Base-by-base conservation (phyloP, 2,113 vertebrate species). In the Opisthocomus hoazin region DNA sequence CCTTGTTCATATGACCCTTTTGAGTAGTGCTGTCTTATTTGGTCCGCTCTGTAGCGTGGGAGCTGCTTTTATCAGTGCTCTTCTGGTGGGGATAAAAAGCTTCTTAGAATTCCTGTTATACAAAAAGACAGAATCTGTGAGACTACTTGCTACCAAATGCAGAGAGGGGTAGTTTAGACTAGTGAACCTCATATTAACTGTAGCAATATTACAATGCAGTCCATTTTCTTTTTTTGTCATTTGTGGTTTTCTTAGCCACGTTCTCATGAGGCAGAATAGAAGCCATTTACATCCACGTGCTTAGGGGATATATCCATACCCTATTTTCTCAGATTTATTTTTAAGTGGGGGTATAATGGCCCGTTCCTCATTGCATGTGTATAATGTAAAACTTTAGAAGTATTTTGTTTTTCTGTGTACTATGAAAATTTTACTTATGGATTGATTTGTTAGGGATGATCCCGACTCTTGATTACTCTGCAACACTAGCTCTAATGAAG, bases 381-480 rank as follows among this genome's bases (percentile, higher is more conserved):
- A 23, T 39, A 4, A 4, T 34, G 16, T 61, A 46, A 56, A 87
- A 57, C 18, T 93, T 64, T 4, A 27, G 36, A 68, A 71, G 36
- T 46, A 53, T 34, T 79, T 39, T 84, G 18, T 60, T 89, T 14
- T 43, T 61, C 30, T 53, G 0, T 1, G 6, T 54, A 45, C 15
- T n/a, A 4, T 63, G 39, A 32, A 74, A 36, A 37, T 53, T 82
- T 34, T 50, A 58, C 36, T 80, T 63, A 29, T 57, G 3, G 41
- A 2, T 66, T 51, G 53, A 84, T 15, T 73, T 89, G 32, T 3
- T 6, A 6, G 12, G 1, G 0, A 14, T 65, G 46, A 43, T 80
- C 41, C 23, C 5, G 4, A 45, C 53, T 63, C 0, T 12, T 34
- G 24, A 18, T 83, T 66, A 56, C 14, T 84, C 1, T 0, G 30